Evolutionary conservation across 2,113 vertebrate genomes (phyloP).

Genomic region (Chlorodrepanis virens): DNA sequence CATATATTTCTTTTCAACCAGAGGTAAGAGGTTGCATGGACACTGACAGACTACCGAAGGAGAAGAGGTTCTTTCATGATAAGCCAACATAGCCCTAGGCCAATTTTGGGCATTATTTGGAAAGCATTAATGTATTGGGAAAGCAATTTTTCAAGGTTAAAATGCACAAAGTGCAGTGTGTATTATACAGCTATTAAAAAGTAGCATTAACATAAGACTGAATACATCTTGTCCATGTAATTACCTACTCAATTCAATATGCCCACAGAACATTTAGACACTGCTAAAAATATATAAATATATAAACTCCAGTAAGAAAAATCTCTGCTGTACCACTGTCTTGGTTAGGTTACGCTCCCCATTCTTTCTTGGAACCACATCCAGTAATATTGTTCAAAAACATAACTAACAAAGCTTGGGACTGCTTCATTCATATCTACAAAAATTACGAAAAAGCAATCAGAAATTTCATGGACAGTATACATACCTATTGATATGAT

Average conservation of each 20-base stretch:
- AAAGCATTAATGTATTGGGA: not conserved
- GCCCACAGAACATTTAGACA: not conserved
- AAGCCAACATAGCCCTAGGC: not conserved
- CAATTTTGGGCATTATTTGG: not conserved
- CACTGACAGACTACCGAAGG: not conserved
- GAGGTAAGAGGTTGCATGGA: not conserved
- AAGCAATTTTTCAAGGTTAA: slow-evolving; percentile 33
- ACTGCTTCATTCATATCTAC: not conserved
- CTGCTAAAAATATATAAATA: not conserved
- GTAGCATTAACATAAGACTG: not conserved
- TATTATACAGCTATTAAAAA: slow-evolving; percentile 9
- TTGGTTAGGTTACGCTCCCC: not conserved
- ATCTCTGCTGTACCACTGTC: not conserved
- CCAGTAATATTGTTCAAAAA: not conserved
- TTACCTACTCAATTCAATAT: slow-evolving; percentile 23
- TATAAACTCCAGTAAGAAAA: slow-evolving; percentile 1
- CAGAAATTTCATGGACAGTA: slow-evolving; percentile 49
- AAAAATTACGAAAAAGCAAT: slow-evolving; percentile 36
- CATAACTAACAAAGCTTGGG: not conserved
- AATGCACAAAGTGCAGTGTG: not conserved
- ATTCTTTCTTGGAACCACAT: not conserved
- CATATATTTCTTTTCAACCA: not conserved
- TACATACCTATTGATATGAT: slow-evolving; percentile 49
- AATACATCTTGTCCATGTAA: not conserved
- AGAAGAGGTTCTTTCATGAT: not conserved